phyloP scores from a whole-genome alignment of 2,888 invertebrate species.

The Marasmarcha lunaedactyla region DNA sequence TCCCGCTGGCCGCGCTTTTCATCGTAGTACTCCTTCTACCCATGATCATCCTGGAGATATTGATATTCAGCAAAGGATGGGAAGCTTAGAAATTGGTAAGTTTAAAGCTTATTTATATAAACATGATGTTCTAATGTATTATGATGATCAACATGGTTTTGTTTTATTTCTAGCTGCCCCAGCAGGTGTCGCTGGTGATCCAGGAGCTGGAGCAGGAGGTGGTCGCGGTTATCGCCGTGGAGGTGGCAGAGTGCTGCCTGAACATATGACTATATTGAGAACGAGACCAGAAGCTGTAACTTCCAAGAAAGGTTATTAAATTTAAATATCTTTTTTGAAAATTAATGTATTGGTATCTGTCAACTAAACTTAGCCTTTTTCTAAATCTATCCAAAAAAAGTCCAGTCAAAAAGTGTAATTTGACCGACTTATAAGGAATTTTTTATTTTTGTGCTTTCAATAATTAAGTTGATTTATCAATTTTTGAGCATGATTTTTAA shows the following conservation, averaged over 20 bases:
- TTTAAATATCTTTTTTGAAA: neutral
- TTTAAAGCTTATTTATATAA: too few species aligned
- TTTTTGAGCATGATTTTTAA: too few species aligned
- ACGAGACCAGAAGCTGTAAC: constrained; percentile 41
- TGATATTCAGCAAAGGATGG: constrained; percentile 46
- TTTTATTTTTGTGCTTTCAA: too few species aligned
- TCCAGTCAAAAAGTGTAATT: too few species aligned
- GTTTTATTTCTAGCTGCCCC: constrained; percentile 6
- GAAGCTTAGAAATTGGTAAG: constrained; percentile 33
- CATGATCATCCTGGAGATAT: constrained; percentile 54
- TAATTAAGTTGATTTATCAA: too few species aligned
- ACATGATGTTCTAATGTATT: too few species aligned
- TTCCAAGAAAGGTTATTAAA: constrained; percentile 40
- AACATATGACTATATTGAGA: constrained; percentile 42
- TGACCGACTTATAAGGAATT: too few species aligned
- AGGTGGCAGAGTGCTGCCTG: constrained; percentile 51
- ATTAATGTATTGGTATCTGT: too few species aligned
- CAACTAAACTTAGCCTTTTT: too few species aligned
- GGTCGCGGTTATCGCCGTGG: constrained; percentile 71
- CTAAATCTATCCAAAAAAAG: too few species aligned
- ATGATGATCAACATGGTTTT: too few species aligned
- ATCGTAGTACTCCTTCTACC: constrained; percentile 33
- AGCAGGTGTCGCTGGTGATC: constrained; percentile 28
- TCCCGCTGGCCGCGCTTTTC: constrained; percentile 40
- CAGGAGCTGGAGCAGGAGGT: constrained; percentile 21